Conservation (phyloP, 2,888 invertebrate genomes). For the Mayetiola destructor region DNA sequence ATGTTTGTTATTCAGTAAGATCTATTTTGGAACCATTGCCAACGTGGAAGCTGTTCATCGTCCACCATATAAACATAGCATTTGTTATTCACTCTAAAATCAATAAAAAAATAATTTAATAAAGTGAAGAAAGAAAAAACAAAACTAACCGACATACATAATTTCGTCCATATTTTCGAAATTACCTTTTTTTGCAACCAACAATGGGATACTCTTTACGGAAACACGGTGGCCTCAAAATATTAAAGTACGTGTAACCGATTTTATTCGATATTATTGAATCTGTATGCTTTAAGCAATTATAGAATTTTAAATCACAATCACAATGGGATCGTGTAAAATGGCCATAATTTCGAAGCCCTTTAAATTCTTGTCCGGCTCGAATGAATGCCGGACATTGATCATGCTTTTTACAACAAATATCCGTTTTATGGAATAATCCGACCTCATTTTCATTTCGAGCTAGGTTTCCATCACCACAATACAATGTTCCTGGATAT, state of each 20-base stretch:
- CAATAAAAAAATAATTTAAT: background rate
- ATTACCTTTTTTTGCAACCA: constrained; percentile 21
- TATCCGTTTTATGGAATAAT: constrained; percentile 46
- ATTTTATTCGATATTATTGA: constrained; percentile 43
- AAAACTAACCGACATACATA: background rate
- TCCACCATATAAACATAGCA: constrained; percentile 43
- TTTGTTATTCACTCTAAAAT: constrained; percentile 26
- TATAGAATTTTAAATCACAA: constrained; percentile 52
- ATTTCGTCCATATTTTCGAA: background rate
- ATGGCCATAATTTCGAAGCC: constrained; percentile 47
- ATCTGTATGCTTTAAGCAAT: constrained; percentile 46
- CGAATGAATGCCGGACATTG: constrained; percentile 46
- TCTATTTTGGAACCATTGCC: constrained; percentile 49
- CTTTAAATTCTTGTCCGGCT: constrained; percentile 41
- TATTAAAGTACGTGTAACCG: constrained; percentile 57
- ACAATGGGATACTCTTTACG: constrained; percentile 41
- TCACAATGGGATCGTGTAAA: constrained; percentile 55
- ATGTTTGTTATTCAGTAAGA: constrained; percentile 37
- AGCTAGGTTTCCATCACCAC: constrained; percentile 52
- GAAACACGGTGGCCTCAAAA: constrained; percentile 58
- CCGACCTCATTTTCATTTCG: constrained; percentile 45
- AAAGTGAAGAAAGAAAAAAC: background rate
- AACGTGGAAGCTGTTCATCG: constrained; percentile 36
- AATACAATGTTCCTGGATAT: constrained; percentile 52
- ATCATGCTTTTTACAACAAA: constrained; percentile 57